Evolutionary conservation across 2,797 vertebrate species (phyloP).

Genomic region (Mallotus villosus): DNA sequence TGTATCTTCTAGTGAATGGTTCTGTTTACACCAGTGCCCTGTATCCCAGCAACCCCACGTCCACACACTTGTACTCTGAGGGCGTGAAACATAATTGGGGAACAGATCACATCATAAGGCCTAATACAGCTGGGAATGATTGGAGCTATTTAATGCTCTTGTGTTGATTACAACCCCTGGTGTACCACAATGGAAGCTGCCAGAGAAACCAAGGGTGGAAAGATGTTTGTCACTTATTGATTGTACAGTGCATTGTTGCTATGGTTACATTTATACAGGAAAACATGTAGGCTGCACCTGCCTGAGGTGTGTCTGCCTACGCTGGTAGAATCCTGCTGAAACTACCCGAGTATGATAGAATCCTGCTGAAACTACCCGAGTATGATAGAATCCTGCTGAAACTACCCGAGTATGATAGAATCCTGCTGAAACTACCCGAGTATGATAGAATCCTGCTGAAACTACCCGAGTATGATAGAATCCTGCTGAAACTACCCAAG

Average conservation of each 20-base stretch:
- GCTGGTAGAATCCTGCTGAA: slow-evolving; percentile 16
- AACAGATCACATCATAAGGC: slow-evolving; percentile 34
- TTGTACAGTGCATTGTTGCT: slow-evolving; percentile 7
- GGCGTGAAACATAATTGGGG: slow-evolving; percentile 38
- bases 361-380: slow-evolving; percentile 12
- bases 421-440: slow-evolving; percentile 12
- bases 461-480: slow-evolving; percentile 16
- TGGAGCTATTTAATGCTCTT: slow-evolving; percentile 38
- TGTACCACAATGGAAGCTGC: neutral
- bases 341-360: slow-evolving; percentile 14
- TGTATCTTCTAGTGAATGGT: slow-evolving; percentile 35
- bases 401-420: slow-evolving; percentile 15
- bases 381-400: slow-evolving; percentile 12
- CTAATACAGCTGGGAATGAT: slow-evolving; percentile 46
- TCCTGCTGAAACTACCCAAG: slow-evolving; percentile 15
- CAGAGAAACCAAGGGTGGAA: too few species aligned
- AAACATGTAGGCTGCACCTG: slow-evolving; percentile 1
- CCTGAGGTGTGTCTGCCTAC: slow-evolving; percentile 25
- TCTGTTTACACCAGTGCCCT: slow-evolving; percentile 53
- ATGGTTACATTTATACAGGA: neutral
- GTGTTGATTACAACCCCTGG: slow-evolving; percentile 53
- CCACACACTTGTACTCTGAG: slow-evolving; percentile 41
- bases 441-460: slow-evolving; percentile 13
- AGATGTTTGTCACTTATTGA: neutral
- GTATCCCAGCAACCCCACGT: slow-evolving; percentile 71